phyloP scores from a whole-genome alignment of 2,113 vertebrate species.

The Heterotilapia buettikoferi region DNA sequence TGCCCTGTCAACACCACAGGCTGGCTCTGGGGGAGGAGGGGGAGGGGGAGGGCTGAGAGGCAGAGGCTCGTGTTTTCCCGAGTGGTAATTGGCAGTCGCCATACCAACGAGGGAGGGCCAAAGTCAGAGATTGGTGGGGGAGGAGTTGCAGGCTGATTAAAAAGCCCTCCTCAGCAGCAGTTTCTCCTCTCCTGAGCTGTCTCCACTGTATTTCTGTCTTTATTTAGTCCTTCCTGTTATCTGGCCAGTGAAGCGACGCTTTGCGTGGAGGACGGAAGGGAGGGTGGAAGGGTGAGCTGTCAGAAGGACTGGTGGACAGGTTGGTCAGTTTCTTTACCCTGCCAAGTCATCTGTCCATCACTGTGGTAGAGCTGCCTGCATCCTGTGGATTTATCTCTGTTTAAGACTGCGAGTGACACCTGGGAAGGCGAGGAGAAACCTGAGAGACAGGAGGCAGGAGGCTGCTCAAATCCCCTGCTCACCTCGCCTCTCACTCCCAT shows the following conservation, averaged over 20 bases:
- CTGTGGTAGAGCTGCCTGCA: not conserved
- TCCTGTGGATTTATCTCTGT: constrained; percentile 39
- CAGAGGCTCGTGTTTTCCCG: constrained; percentile 24
- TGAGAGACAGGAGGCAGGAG: constrained; percentile 11
- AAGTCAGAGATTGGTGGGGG: constrained; percentile 40
- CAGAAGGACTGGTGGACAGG: not conserved
- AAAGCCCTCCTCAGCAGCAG: constrained; percentile 60
- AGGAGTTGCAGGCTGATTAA: constrained; percentile 64
- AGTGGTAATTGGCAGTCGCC: constrained; percentile 66
- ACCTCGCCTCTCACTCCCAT: not conserved
- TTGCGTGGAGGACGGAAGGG: not conserved
- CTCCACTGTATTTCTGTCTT: not conserved
- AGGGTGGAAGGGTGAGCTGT: not conserved
- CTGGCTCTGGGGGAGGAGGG: constrained; percentile 3
- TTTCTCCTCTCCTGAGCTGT: constrained; percentile 46
- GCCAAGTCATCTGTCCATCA: not conserved
- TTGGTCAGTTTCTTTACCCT: not conserved
- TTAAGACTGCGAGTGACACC: constrained; percentile 12
- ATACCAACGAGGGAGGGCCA: constrained; percentile 68
- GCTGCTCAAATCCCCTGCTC: not conserved
- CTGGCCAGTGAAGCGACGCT: not conserved
- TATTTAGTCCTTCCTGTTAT: not conserved
- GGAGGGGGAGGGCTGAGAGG: not conserved
- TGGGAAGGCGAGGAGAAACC: constrained; percentile 17
- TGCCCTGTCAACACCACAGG: constrained; percentile 51